These are phyloP conservation scores for Nebria ingens DNA, from an alignment of 1,140 invertebrate genomes.

Conservation along the genomic window DNA sequence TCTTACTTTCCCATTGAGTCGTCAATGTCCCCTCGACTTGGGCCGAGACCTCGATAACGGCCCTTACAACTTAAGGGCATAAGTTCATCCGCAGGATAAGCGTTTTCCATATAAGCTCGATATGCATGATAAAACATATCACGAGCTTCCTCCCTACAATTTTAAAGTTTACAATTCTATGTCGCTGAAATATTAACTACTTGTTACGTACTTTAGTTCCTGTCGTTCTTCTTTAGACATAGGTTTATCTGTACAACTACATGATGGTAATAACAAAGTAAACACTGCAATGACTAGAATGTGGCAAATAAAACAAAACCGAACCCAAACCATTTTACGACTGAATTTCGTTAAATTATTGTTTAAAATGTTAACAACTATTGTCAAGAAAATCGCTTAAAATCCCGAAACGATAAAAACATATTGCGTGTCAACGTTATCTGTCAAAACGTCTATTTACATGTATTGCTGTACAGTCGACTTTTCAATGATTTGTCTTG, in stretches of 20 bases:
- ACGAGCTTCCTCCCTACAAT: conserved; percentile 67
- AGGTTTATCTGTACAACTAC: conserved; percentile 25
- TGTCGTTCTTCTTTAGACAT: conserved; percentile 47
- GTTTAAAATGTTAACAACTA: not conserved
- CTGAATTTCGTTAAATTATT: too few relatives aligned
- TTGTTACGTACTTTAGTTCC: conserved; percentile 39
- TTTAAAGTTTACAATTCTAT: conserved; percentile 1
- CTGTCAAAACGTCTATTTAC: conserved; percentile 1
- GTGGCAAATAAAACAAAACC: not conserved
- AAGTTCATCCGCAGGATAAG: conserved; percentile 95
- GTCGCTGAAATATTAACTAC: not conserved
- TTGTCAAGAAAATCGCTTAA: not conserved
- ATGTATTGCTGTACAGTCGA: not conserved
- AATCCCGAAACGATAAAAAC: not conserved
- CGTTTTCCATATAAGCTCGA: conserved; percentile 91
- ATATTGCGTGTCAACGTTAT: conserved; percentile 9
- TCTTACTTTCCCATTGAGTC: conserved; percentile 94
- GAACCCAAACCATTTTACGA: not conserved
- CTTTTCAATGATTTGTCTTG: not conserved
- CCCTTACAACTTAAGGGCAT: conserved; percentile 96
- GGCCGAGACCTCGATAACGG: conserved; percentile 73
- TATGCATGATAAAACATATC: conserved; percentile 99
- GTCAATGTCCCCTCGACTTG: conserved; percentile 89
- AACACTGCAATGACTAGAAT: not conserved
- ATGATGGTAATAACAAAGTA: not conserved